Percentiles rank a stretch among this genome's conserved stretches.
Conservation (phyloP, 30 jellyfish, hydroid and myxozoan species). For the Mastigias papua region DNA sequence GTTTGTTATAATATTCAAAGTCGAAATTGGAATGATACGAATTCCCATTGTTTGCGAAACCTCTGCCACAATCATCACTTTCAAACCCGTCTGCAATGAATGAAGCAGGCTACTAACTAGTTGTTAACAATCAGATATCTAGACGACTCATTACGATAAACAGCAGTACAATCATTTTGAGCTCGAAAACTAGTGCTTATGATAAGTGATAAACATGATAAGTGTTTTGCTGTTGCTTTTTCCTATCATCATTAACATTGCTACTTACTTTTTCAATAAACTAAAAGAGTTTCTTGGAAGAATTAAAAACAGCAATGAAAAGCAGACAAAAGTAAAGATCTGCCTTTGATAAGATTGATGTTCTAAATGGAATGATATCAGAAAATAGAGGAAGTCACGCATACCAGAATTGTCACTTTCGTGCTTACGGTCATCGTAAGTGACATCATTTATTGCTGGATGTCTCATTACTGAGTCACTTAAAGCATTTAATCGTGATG, state of each 20-base stretch:
- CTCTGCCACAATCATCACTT: background rate
- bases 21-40: slow-evolving; percentile 51
- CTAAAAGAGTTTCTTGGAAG: background rate
- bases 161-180: no score
- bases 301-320: background rate
- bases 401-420: slow-evolving; percentile 10
- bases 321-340: background rate
- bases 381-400: background rate
- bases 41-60: background rate
- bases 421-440: slow-evolving; percentile 35
- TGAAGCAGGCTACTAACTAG: no score
- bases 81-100: background rate
- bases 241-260: no score
- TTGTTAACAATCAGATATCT: no score
- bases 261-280: no score
- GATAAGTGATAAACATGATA: no score
- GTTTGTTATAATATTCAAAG: slow-evolving; percentile 63
- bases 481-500: slow-evolving; percentile 61
- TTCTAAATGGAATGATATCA: background rate
- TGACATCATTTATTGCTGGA: slow-evolving; percentile 79
- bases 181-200: no score
- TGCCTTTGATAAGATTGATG: no score
- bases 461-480: slow-evolving; percentile 79
- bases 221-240: no score
- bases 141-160: no score